Evolutionary conservation across 37 sponge, comb jelly and placozoan genomes (phyloP).

Genomic region (Tethya wilhelma): DNA sequence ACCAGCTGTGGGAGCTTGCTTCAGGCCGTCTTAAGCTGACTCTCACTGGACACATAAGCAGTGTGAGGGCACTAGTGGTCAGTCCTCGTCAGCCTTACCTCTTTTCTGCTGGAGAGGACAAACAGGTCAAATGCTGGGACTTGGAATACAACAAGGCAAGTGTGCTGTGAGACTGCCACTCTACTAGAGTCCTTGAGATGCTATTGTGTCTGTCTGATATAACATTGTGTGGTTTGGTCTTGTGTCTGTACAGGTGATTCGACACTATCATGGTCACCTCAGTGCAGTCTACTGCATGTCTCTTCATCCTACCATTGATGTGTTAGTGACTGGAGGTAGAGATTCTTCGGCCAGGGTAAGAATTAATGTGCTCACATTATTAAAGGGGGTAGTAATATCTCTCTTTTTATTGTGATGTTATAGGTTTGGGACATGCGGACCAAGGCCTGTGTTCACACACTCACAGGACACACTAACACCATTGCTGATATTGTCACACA

Average conservation of each 20-base stretch:
- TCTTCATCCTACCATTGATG: constrained; percentile 95
- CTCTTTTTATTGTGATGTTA: background rate
- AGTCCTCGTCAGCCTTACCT: constrained; percentile 96
- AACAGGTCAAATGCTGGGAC: constrained; percentile 99
- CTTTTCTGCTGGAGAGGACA: constrained; percentile 97
- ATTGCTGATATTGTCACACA: constrained; percentile 86
- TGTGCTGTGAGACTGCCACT: too few species aligned
- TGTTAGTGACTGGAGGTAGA: constrained; percentile 89
- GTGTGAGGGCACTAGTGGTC: constrained; percentile 88
- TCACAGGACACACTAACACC: constrained; percentile 98
- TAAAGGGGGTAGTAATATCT: background rate
- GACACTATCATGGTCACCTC: constrained; percentile 98
- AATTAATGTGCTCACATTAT: background rate
- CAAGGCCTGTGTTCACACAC: constrained; percentile 96
- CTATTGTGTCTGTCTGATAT: background rate
- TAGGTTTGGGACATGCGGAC: constrained; percentile 99
- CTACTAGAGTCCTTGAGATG: too few species aligned
- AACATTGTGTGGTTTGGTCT: background rate
- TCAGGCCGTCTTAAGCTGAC: constrained; percentile 92
- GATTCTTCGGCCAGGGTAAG: constrained; percentile 92
- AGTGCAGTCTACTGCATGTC: constrained; percentile 93
- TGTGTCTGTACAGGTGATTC: constrained; percentile 67
- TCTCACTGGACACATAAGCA: constrained; percentile 97
- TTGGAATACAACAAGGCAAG: constrained; percentile 96
- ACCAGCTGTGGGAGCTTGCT: constrained; percentile 96